A percentile compares a stretch with the other conserved stretches of the same genome.
These are phyloP conservation scores for Daphoenositta chrysoptera DNA, from an alignment of 2,113 vertebrate genomes.

Conservation along the genomic window DNA sequence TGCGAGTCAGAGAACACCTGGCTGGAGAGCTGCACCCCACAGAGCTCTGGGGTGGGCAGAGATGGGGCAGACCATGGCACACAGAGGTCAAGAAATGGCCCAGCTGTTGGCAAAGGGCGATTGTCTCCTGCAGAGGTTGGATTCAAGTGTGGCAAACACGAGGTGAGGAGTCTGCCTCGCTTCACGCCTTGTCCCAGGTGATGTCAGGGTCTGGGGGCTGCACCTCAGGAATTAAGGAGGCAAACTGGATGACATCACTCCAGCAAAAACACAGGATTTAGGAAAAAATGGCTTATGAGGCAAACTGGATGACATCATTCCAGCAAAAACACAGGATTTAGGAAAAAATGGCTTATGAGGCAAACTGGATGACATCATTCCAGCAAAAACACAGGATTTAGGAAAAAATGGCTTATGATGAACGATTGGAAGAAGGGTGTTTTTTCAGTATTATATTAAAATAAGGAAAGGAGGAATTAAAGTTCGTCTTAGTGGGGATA, in stretches of 20 bases:
- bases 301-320: background rate
- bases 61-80: background rate
- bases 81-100: background rate
- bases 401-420: background rate
- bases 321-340: background rate
- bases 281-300: too few species aligned
- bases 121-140: background rate
- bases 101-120: background rate
- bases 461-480: background rate
- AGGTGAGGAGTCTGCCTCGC: background rate
- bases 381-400: background rate
- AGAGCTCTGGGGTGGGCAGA: background rate
- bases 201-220: background rate
- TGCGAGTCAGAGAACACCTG: background rate
- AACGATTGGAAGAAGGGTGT: accelerated
- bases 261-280: background rate
- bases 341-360: too few species aligned
- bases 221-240: background rate
- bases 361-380: background rate
- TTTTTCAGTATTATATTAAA: background rate
- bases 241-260: background rate
- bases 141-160: background rate
- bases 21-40: background rate
- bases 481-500: background rate
- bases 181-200: background rate